Evolutionary conservation across 1,140 invertebrate species (phyloP), one percentile per base, ranked within the genome.

Genomic region (Drosophila repleta): DNA sequence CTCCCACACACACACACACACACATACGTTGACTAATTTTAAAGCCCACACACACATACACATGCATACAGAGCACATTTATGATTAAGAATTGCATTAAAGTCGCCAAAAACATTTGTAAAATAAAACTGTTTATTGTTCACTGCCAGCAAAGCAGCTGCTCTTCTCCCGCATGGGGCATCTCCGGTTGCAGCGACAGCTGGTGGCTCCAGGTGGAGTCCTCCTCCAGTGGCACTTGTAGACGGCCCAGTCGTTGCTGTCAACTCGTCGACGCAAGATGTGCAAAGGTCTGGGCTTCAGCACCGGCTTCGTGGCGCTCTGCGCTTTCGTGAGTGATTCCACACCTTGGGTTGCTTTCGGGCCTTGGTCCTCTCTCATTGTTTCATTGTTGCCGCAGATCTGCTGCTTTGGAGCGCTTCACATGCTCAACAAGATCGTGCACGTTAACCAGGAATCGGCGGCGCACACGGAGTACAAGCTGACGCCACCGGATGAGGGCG

Each of bases 31-130:
- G 73, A 84, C 67, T 84, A 84, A 84, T 84, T 84, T 73, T 84
- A 84, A 53, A 41, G 56, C 53, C 52, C 66, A 58, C 26, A 35
- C 43, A 70, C 20, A 13, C 26, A 61, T 4, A 49, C n/a, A 24
- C 35, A 26, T 11, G 43, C 35, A 61, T 48, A 74, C 21, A 63
- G 6, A 35, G 11, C 35, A 53, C 69, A 84, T 69, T 62, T 87
- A 87, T 71, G 58, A 84, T 70, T 81, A 81, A 85, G 82, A 56
- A 64, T 65, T 52, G 79, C 76, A 87, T 85, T 85, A 81, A 85
- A 85, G 69, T 80, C 81, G 76, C 76, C 61, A 84, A 83, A 77
- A 75, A 67, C 70, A 83, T 72, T 63, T 85, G 82, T 85, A 81
- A 85, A 85, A 81, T 82, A 78, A 87, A 87, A 80, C 70, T 80